Percentiles rank a stretch among this genome's conserved stretches.
Conservation (phyloP, 2,113 vertebrate genomes). For the Crotalus horridus region DNA sequence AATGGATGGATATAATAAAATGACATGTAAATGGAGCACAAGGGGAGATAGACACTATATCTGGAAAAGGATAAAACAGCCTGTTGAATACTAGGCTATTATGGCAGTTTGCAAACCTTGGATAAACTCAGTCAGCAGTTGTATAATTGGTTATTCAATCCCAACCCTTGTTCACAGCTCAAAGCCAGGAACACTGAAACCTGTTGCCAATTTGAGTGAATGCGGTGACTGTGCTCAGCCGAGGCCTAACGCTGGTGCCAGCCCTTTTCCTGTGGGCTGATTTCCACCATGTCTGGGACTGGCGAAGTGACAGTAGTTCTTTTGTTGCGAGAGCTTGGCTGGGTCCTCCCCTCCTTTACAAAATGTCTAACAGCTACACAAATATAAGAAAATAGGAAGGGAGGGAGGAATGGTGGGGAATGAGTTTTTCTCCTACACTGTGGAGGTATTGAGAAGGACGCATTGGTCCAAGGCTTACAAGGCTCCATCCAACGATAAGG, state of each 20-base stretch:
- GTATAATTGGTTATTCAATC: constrained; percentile 97
- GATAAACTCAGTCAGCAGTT: constrained; percentile 90
- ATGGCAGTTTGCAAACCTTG: constrained; percentile 87
- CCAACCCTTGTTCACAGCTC: constrained; percentile 87
- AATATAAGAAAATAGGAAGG: constrained; percentile 91
- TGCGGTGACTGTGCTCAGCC: constrained; percentile 88
- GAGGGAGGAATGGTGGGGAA: background rate
- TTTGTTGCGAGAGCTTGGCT: constrained; percentile 89
- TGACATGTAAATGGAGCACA: constrained; percentile 78
- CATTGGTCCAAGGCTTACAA: constrained; percentile 58
- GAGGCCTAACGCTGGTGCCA: constrained; percentile 83
- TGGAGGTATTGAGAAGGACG: constrained; percentile 67
- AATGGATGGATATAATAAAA: constrained; percentile 78
- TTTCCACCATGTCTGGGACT: constrained; percentile 94
- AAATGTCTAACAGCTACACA: constrained; percentile 83
- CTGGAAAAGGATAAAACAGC: constrained; percentile 81
- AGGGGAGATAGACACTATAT: constrained; percentile 79
- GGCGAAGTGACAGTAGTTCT: constrained; percentile 93
- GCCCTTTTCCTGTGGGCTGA: constrained; percentile 96
- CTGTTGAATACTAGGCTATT: constrained; percentile 86
- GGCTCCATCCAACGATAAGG: constrained; percentile 35
- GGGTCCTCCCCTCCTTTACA: constrained; percentile 74
- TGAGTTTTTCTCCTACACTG: constrained; percentile 70
- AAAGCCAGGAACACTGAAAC: constrained; percentile 79
- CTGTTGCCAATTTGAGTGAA: constrained; percentile 93